Evolutionary conservation across 2,797 vertebrate species (phyloP), one percentile per base, ranked within the genome.

Genomic region (Bradypodion pumilum): DNA sequence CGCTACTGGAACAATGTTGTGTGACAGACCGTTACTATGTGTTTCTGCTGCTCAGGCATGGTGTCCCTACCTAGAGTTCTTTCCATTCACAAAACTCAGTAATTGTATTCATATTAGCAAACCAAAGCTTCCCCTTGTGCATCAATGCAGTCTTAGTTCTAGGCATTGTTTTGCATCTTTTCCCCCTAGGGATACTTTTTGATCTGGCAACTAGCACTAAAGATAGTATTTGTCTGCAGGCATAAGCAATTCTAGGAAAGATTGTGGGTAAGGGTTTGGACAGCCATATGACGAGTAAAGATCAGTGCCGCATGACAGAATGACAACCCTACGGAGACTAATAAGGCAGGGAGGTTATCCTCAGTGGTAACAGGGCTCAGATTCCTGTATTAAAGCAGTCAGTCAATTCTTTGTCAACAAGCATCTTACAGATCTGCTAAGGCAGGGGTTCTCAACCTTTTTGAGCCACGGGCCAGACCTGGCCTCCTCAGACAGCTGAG

Each of bases 231-330:
- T 32, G 44, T 15, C 44, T 74, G 59, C 70, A 74, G 37, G 60
- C 70, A 66, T 73, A 68, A 27, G 16, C 6, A 80, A 5, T 62
- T 78, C 68, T 78, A 32, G 60, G 27, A 25, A 65, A 49, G 37
- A 60, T 35, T 59, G 12, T 56, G 8, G 29, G 56, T 66, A 42
- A 62, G 66, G 13, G 21, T 35, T 65, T 59, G 12, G 68, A 68
- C 46, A 63, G 35, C 42, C 40, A n/a, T 32, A 63, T 6, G 40
- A 32, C 35, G 66, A 35, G 49, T 60, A 52, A 59, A 79, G 79
- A 79, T 83, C 74, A 59, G 49, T 83, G 37, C 49, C 69, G 49
- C n/a, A 25, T 78, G 56, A n/a, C 60, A 35, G 74, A n/a, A 27
- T 72, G 56, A 44, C 40, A 60, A 72, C 35, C 29, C 65, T 46